Percentiles rank a stretch among this genome's conserved stretches.
These are phyloP conservation scores for Scartelaos histophorus DNA, from an alignment of 2,113 vertebrate genomes.

Conservation along the genomic window DNA sequence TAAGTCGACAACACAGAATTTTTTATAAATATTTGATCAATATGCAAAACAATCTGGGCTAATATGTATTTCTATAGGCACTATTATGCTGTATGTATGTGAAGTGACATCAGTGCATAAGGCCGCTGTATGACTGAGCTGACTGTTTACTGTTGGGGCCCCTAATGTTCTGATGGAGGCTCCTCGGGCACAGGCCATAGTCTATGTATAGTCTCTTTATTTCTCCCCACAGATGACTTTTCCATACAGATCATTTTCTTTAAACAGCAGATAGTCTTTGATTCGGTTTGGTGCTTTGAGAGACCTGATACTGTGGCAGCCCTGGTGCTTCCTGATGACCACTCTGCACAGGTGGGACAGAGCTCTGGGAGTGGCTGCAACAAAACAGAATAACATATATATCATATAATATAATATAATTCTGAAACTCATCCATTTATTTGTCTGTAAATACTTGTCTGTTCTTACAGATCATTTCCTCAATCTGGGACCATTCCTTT, in stretches of 20 bases:
- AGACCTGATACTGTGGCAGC: slow-evolving; percentile 69
- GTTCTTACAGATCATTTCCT: slow-evolving; percentile 75
- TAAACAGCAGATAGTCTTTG: slow-evolving; percentile 83
- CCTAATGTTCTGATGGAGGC: neutral
- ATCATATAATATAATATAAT: too few relatives aligned
- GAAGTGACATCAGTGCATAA: neutral
- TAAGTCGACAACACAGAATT: neutral
- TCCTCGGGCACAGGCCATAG: neutral
- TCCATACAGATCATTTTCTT: slow-evolving; percentile 84
- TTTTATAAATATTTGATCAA: neutral
- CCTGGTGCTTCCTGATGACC: slow-evolving; percentile 81
- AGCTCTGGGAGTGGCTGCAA: slow-evolving; percentile 81
- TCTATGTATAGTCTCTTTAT: slow-evolving; percentile 7
- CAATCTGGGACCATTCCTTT: slow-evolving; percentile 83
- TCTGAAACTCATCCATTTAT: neutral
- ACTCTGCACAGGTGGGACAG: slow-evolving; percentile 84
- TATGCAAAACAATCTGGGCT: neutral
- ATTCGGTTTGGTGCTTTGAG: slow-evolving; percentile 78
- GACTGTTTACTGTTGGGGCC: neutral
- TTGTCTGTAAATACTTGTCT: neutral
- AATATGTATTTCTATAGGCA: neutral
- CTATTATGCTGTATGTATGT: neutral
- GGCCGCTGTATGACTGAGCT: neutral
- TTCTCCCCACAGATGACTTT: slow-evolving; percentile 57
- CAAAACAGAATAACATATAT: slow-evolving; percentile 10